phyloP scores from a whole-genome alignment of 2,888 invertebrate genomes.

The Camponotus fellah region DNA sequence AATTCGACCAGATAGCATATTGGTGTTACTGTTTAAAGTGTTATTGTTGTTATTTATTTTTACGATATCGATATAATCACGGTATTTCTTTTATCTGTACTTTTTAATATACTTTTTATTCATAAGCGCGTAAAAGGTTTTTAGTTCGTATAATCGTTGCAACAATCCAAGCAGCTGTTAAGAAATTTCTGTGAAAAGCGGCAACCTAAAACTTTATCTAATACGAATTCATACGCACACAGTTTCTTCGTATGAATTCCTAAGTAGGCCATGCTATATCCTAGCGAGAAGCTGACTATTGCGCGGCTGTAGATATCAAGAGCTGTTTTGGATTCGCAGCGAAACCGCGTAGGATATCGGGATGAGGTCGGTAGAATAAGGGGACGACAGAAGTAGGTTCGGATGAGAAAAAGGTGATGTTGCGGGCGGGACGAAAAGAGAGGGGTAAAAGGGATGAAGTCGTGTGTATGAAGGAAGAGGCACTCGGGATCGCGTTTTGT shows the following conservation, averaged over 20 bases:
- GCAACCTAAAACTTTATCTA: slow-evolving; percentile 48
- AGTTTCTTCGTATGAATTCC: slow-evolving; percentile 71
- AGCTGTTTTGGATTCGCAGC: slow-evolving; percentile 59
- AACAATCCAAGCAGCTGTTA: slow-evolving; percentile 44
- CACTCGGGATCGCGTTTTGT: slow-evolving; percentile 65
- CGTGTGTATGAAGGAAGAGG: slow-evolving; percentile 48
- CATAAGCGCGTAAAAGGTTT: background rate
- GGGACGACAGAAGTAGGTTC: slow-evolving; percentile 58
- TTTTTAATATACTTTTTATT: background rate
- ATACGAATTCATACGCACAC: slow-evolving; percentile 70
- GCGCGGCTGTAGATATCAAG: slow-evolving; percentile 52
- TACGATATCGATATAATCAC: background rate
- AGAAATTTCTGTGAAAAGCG: slow-evolving; percentile 53
- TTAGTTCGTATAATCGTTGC: slow-evolving; percentile 13
- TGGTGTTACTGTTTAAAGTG: no score
- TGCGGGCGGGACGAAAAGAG: background rate
- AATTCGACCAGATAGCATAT: no score
- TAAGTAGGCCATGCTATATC: slow-evolving; percentile 66
- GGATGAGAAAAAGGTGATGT: slow-evolving; percentile 65
- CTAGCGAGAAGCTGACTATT: slow-evolving; percentile 43
- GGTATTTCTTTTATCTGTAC: background rate
- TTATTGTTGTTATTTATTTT: no score
- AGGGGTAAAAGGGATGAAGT: slow-evolving; percentile 18
- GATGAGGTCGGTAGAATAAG: slow-evolving; percentile 42
- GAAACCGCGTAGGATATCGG: slow-evolving; percentile 55